A percentile compares a stretch with the other conserved stretches of the same genome.
phyloP scores from a whole-genome alignment of 2,888 invertebrate species.

The Papilio protenor region DNA sequence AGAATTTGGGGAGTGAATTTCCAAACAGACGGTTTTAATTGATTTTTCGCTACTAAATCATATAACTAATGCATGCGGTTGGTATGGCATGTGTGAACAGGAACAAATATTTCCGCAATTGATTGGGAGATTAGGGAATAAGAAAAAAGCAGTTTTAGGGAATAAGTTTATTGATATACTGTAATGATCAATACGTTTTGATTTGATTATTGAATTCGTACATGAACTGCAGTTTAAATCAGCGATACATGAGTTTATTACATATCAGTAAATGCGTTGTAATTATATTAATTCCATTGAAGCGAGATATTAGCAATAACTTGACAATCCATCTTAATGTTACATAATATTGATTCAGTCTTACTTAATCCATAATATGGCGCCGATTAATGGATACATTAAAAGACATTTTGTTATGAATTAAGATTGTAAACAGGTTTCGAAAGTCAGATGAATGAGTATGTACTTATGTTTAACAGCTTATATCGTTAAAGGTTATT shows the following conservation, averaged over 20 bases:
- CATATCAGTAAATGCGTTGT: constrained; percentile 17
- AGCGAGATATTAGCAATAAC: not conserved
- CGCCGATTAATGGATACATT: constrained; percentile 1
- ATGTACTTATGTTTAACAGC: constrained; percentile 6
- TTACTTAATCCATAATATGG: constrained; percentile 31
- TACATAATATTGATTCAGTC: constrained; percentile 25
- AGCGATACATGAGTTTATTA: not conserved
- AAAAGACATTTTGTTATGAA: constrained; percentile 4
- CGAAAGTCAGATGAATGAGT: constrained; percentile 15
- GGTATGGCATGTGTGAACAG: too few relatives aligned
- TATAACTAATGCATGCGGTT: too few relatives aligned
- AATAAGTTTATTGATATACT: constrained; percentile 27
- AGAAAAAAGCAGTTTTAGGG: constrained; percentile 4
- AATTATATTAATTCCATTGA: not conserved
- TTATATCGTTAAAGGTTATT: not conserved
- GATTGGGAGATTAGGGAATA: not conserved
- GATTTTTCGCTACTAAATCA: too few relatives aligned
- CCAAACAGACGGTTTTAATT: too few relatives aligned
- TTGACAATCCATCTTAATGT: constrained; percentile 8
- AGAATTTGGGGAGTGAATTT: too few relatives aligned
- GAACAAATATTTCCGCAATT: too few relatives aligned
- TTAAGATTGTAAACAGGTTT: not conserved
- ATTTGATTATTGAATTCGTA: constrained; percentile 21
- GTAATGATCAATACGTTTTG: constrained; percentile 15
- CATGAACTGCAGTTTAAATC: constrained; percentile 1